A percentile compares a stretch with the other conserved stretches of the same genome.
phyloP scores from a whole-genome alignment of 2,113 vertebrate species.

The Sturnira hondurensis region DNA sequence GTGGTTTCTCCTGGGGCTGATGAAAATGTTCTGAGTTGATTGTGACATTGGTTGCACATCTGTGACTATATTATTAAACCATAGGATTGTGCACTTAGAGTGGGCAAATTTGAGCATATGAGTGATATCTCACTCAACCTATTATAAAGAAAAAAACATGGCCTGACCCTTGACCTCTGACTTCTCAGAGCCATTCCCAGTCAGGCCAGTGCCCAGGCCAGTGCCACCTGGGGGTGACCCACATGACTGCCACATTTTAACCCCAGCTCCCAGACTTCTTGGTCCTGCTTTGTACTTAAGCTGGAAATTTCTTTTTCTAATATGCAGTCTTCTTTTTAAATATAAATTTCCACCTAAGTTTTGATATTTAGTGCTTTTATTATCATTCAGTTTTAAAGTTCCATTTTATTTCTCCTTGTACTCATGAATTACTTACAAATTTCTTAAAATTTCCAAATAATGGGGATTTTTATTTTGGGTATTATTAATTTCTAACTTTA shows the following conservation, averaged over 20 bases:
- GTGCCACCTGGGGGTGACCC: neutral
- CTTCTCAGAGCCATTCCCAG: neutral
- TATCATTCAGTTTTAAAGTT: neutral
- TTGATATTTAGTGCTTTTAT: neutral
- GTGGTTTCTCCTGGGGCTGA: neutral
- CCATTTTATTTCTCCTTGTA: neutral
- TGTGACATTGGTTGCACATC: neutral
- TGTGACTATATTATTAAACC: neutral
- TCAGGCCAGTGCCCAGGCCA: neutral
- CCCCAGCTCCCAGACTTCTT: neutral
- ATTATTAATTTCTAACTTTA: slow-evolving; percentile 25
- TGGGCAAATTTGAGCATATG: neutral
- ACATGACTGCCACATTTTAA: neutral
- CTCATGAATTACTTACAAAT: neutral
- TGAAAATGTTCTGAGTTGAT: neutral
- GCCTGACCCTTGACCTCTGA: neutral
- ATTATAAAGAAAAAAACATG: neutral
- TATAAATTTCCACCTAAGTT: slow-evolving; percentile 26
- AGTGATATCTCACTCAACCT: neutral
- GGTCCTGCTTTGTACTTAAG: neutral
- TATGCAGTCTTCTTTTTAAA: neutral
- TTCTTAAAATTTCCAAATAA: neutral
- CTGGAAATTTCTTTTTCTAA: neutral
- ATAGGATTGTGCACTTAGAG: neutral
- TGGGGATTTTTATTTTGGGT: neutral